phyloP scores from a whole-genome alignment of 2,888 invertebrate genomes.

The Cephus spinipes region DNA sequence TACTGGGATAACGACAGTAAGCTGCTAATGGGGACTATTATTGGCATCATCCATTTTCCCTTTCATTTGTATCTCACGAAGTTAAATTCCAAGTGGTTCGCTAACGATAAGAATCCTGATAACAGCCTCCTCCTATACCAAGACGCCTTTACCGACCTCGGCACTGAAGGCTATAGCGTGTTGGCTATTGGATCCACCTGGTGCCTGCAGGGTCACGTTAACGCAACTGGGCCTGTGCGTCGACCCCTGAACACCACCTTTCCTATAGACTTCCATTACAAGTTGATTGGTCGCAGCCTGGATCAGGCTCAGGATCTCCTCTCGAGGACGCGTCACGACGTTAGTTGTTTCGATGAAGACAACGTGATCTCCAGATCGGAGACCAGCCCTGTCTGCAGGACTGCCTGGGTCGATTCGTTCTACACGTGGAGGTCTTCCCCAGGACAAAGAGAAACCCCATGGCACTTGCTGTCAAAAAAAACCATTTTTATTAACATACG shows the following conservation, averaged over 20 bases:
- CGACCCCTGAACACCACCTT: constrained; percentile 45
- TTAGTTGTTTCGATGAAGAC: constrained; percentile 90
- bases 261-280: constrained; percentile 61
- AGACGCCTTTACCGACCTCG: constrained; percentile 92
- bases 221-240: constrained; percentile 49
- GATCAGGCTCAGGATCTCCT: constrained; percentile 74
- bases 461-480: constrained; percentile 47
- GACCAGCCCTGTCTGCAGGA: constrained; percentile 85
- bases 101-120: neutral
- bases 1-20: neutral
- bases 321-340: constrained; percentile 83
- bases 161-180: constrained; percentile 82
- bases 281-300: constrained; percentile 69
- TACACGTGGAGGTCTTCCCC: constrained; percentile 89
- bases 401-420: constrained; percentile 85
- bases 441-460: constrained; percentile 86
- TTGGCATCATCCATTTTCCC: neutral
- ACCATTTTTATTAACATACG: neutral
- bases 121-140: constrained; percentile 70
- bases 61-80: neutral
- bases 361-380: constrained; percentile 86
- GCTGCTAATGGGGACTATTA: neutral
- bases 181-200: constrained; percentile 51
- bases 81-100: neutral
- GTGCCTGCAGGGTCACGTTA: constrained; percentile 48